Evolutionary conservation across 2,797 vertebrate genomes (phyloP).

Genomic region (Hyperoplus immaculatus): DNA sequence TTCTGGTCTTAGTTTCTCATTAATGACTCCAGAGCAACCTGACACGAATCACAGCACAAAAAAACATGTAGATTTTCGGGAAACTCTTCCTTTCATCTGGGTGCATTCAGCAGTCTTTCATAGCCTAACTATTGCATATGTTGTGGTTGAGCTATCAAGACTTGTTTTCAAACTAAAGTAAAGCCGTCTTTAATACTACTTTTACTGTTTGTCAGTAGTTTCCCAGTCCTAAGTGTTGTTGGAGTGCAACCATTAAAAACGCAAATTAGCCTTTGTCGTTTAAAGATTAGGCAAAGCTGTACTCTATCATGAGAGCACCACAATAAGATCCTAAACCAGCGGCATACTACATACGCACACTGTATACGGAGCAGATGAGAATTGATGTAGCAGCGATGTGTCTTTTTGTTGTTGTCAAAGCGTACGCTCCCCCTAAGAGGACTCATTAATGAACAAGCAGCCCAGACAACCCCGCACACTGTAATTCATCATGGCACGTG

Average conservation of each 20-base stretch:
- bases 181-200: constrained; percentile 18
- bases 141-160: constrained; percentile 16
- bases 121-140: not conserved
- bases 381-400: constrained; percentile 44
- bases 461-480: constrained; percentile 51
- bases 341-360: not conserved
- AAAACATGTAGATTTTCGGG: no score
- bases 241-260: constrained; percentile 50
- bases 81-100: not conserved
- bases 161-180: constrained; percentile 19
- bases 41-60: no score
- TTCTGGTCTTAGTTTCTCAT: no score
- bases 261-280: constrained; percentile 54
- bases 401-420: constrained; percentile 63
- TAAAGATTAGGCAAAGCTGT: constrained; percentile 46
- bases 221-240: constrained; percentile 17
- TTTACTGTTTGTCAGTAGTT: constrained; percentile 13
- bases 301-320: constrained; percentile 38
- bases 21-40: no score
- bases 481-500: constrained; percentile 78
- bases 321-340: constrained; percentile 41
- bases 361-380: constrained; percentile 41
- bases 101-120: not conserved
- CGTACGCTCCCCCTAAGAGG: constrained; percentile 53
- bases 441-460: constrained; percentile 76